Base-by-base conservation (phyloP, 1,140 invertebrate species). In the Brachionus rubens region DNA sequence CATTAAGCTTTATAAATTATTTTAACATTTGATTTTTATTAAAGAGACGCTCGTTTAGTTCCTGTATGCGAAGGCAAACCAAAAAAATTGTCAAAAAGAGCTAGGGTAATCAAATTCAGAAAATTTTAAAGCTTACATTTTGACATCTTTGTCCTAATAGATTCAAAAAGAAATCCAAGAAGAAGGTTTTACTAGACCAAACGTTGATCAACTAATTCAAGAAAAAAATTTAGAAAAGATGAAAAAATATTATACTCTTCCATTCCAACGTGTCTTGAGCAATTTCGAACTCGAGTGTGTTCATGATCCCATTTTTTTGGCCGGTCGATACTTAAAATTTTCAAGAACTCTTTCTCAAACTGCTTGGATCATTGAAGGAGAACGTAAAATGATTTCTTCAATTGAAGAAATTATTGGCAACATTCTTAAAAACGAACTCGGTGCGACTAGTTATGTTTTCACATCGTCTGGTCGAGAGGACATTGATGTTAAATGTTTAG, bases 391-490 rank as follows among this genome's bases (percentile, higher is more conserved):
- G 84, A 90, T 91, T 78, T 88, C 89, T 24, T 97, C 94, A 0
- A 91, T 98, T 0, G 91, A 97, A 85, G 94, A 98, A 84, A 87
- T 94, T 16, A 90, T 98, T 52, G 90, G 90, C 79, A 85, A 87
- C 56, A 83, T 48, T 81, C 85, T 80, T 80, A 87, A 80, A 79
- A 87, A 82, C 30, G 87, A 62, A 54, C 85, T 89, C 16, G 82
- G 19, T 40, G 48, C 72, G 9, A 75, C 48, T 26, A 46, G 81
- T 79, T 82, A 79, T 88, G 91, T 83, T 89, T 97, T 88, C 81
- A 90, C 91, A 78, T 89, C 94, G 4, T 95, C 93, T 76, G 95
- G 95, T 0, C 86, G 95, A 68, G 95, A 98, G 86, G 95, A 98
- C 86, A 92, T 93, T 0, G 93, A 96, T 85, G 93, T 97, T 0